Evolutionary conservation across 2,113 vertebrate genomes (phyloP).

Genomic region (Dendrocopos noguchii): DNA sequence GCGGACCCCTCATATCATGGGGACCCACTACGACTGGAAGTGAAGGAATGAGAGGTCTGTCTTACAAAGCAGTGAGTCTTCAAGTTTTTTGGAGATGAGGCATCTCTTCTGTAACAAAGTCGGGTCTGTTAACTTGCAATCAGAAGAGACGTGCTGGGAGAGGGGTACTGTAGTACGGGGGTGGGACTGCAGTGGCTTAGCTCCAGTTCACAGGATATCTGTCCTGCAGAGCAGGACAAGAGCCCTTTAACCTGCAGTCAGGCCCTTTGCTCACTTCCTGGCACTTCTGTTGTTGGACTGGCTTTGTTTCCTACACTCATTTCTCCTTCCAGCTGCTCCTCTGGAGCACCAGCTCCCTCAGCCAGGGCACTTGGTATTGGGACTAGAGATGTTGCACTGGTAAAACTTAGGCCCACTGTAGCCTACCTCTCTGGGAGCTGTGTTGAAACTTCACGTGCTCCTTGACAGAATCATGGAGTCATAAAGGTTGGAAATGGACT

Average conservation of each 20-base stretch:
- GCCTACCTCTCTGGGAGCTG: background rate
- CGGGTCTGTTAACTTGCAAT: background rate
- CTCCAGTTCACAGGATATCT: background rate
- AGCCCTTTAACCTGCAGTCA: background rate
- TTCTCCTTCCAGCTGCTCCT: background rate
- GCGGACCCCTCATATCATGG: background rate
- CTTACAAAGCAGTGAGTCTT: background rate
- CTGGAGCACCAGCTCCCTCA: background rate
- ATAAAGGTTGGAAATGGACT: too few relatives aligned
- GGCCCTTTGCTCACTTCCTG: background rate
- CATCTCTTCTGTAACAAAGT: background rate
- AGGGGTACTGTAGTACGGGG: background rate
- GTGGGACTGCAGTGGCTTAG: background rate
- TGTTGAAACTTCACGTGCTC: background rate
- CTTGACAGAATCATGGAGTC: background rate
- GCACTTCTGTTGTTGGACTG: background rate
- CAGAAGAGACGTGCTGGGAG: background rate
- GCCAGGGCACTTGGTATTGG: rapidly evolving
- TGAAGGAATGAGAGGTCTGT: background rate
- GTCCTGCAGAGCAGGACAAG: background rate
- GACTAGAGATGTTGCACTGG: background rate
- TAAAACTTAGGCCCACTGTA: background rate
- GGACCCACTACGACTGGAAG: background rate
- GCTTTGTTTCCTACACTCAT: background rate
- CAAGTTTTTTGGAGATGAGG: background rate